A percentile compares a stretch with the other conserved stretches of the same genome.
Conservation (phyloP, 2,797 vertebrate species). For the Tinamus major region DNA sequence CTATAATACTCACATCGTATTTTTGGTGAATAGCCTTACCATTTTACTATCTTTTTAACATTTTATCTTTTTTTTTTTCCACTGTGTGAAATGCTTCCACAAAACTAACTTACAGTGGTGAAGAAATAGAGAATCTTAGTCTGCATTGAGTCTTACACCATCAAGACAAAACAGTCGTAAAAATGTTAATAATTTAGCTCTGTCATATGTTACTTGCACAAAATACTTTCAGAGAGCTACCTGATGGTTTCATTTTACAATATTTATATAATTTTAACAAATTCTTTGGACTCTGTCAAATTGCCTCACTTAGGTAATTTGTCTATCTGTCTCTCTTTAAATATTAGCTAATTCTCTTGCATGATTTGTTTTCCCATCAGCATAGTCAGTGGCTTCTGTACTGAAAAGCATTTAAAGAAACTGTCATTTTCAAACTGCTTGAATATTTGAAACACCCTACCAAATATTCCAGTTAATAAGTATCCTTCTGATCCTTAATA, state of each 20-base stretch:
- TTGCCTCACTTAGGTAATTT: neutral
- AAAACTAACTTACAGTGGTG: neutral
- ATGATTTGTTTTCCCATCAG: neutral
- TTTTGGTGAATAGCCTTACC: neutral
- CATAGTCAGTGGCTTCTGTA: neutral
- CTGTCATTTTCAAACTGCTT: neutral
- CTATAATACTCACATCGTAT: neutral
- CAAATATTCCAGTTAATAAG: neutral
- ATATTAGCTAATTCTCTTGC: neutral
- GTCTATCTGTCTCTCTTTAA: neutral
- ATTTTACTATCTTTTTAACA: neutral
- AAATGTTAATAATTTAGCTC: neutral
- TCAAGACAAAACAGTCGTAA: neutral
- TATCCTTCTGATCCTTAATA: neutral
- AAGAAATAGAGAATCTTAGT: neutral
- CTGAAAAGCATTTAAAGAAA: neutral
- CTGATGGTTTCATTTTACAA: neutral
- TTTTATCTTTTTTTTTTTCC: neutral
- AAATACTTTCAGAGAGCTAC: constrained; percentile 4
- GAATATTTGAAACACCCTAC: neutral
- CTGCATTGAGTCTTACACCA: neutral
- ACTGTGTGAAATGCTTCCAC: neutral
- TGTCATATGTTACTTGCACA: neutral
- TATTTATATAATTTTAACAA: neutral
- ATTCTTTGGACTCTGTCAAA: neutral